A percentile compares a stretch with the other conserved stretches of the same genome.
Evolutionary conservation across 2,888 invertebrate genomes (phyloP).

Genomic region (Notodonta dromedarius): DNA sequence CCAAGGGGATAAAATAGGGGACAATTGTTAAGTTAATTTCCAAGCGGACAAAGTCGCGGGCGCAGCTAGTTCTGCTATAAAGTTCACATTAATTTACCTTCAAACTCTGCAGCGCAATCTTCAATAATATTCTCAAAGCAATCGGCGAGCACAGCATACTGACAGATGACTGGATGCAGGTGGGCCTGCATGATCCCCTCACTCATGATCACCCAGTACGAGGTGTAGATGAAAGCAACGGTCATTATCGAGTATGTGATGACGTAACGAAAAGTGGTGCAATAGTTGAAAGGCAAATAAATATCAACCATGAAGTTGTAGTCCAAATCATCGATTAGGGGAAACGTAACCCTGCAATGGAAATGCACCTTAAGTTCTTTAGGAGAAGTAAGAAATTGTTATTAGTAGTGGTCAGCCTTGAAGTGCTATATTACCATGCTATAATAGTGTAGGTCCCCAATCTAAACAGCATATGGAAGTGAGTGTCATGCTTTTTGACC

Average conservation of each 20-base stretch:
- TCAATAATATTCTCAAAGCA: conserved; percentile 62
- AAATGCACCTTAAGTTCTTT: neutral
- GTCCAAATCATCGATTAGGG: conserved; percentile 44
- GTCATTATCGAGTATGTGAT: conserved; percentile 48
- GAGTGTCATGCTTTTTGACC: conserved; percentile 53
- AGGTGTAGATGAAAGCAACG: conserved; percentile 52
- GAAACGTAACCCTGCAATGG: conserved; percentile 1
- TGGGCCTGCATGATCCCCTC: conserved; percentile 66
- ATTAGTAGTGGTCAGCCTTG: neutral
- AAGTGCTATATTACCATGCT: conserved; percentile 51
- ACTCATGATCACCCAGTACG: conserved; percentile 63
- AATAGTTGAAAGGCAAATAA: conserved; percentile 54
- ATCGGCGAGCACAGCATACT: conserved; percentile 60
- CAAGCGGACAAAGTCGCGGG: too few species aligned
- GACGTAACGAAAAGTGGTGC: conserved; percentile 44
- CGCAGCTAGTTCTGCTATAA: too few species aligned
- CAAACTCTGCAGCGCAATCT: conserved; percentile 49
- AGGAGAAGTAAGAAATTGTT: too few species aligned
- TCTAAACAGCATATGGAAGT: conserved; percentile 51
- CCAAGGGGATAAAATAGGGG: too few species aligned
- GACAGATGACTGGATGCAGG: conserved; percentile 64
- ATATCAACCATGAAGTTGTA: conserved; percentile 62
- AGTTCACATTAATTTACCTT: conserved; percentile 37
- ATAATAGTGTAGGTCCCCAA: conserved; percentile 56
- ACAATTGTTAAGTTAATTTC: too few species aligned